phyloP scores from a whole-genome alignment of 1,140 invertebrate genomes.

The Papilio polytes region DNA sequence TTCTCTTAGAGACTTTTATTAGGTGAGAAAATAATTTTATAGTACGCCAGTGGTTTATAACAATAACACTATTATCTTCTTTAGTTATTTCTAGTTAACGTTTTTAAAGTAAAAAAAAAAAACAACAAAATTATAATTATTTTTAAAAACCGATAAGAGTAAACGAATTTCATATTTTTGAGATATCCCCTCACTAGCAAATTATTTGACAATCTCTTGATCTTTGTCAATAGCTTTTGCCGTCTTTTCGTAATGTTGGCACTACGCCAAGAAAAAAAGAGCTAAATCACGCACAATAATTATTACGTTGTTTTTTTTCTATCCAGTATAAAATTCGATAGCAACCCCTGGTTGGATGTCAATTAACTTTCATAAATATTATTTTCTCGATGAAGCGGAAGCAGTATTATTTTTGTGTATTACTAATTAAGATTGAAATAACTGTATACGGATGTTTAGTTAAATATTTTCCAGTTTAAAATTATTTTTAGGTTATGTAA shows the following conservation, averaged over 20 bases:
- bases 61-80: no score
- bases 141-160: background rate
- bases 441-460: background rate
- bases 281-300: constrained; percentile 1
- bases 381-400: background rate
- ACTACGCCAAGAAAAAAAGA: background rate
- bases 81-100: background rate
- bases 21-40: no score
- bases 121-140: background rate
- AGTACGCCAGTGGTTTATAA: no score
- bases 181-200: background rate
- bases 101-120: background rate
- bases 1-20: no score
- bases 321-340: constrained; percentile 4
- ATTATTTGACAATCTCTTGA: background rate
- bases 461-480: background rate
- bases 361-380: background rate
- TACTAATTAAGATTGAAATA: background rate
- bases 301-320: background rate
- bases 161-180: background rate
- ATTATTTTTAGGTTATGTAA: background rate
- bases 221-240: background rate
- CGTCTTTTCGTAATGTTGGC: background rate
- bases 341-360: background rate
- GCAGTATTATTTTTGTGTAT: background rate